These are phyloP conservation scores for Tauraco hartlaubi DNA, from an alignment of 2,797 vertebrate species.

Conservation along the genomic window DNA sequence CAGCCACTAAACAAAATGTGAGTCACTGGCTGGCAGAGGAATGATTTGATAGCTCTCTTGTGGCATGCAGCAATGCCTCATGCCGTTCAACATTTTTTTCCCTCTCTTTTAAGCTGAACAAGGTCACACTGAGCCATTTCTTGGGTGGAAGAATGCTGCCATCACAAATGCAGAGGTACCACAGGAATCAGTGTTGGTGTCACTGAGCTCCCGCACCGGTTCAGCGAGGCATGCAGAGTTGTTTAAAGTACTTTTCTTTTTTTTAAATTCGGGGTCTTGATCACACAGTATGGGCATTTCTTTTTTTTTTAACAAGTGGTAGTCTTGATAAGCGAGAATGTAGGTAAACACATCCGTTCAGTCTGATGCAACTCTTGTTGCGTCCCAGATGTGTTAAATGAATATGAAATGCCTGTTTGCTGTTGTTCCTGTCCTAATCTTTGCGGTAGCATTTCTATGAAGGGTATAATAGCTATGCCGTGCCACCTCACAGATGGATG, in stretches of 20 bases:
- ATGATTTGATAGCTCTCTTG: neutral
- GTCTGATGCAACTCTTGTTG: neutral
- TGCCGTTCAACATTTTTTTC: neutral
- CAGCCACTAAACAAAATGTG: neutral
- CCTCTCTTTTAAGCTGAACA: neutral
- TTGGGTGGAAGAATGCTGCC: neutral
- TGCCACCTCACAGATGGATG: neutral
- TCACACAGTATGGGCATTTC: neutral
- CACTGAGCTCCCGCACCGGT: rapidly evolving
- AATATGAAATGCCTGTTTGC: neutral
- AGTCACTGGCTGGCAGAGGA: neutral
- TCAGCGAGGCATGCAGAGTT: neutral
- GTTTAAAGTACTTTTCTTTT: neutral
- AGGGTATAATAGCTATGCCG: neutral
- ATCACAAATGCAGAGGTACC: neutral
- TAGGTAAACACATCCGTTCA: neutral
- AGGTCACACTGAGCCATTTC: neutral
- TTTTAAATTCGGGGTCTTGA: neutral
- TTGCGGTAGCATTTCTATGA: neutral
- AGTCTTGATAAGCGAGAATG: neutral
- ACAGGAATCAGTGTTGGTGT: neutral
- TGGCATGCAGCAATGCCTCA: neutral
- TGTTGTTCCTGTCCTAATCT: neutral
- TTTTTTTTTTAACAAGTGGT: neutral
- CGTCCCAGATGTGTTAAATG: neutral